A percentile compares a stretch with the other conserved stretches of the same genome.
phyloP scores from a whole-genome alignment of 2,888 invertebrate species.

The Ormia ochracea region DNA sequence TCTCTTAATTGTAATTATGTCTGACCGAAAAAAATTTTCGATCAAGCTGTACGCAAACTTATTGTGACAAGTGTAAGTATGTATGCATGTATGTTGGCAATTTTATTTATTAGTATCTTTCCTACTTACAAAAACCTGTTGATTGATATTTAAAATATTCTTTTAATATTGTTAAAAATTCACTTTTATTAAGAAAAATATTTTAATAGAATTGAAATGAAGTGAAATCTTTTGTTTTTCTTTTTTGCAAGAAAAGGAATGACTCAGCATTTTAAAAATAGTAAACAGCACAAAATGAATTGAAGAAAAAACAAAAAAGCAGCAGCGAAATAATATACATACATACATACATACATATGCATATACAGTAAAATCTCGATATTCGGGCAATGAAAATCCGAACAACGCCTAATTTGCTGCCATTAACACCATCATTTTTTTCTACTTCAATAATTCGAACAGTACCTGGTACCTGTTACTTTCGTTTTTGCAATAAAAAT shows the following conservation, averaged over 20 bases:
- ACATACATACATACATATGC: not conserved
- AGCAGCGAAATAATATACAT: not conserved
- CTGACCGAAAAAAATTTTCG: too few species aligned
- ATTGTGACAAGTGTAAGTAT: too few species aligned
- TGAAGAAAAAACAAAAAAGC: not conserved
- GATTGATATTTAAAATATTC: slow-evolving; percentile 23
- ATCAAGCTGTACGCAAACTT: too few species aligned
- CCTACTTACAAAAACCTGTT: slow-evolving; percentile 47
- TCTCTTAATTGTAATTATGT: too few species aligned
- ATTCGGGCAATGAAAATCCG: too few species aligned
- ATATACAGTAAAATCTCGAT: too few species aligned
- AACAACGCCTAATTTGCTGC: too few species aligned
- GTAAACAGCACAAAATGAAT: slow-evolving; percentile 71
- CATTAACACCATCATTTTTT: too few species aligned
- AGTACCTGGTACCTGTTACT: too few species aligned
- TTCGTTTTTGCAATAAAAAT: too few species aligned
- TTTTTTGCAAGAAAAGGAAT: slow-evolving; percentile 59
- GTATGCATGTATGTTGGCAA: not conserved
- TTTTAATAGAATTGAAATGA: slow-evolving; percentile 27
- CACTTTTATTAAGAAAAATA: slow-evolving; percentile 53
- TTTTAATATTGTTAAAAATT: slow-evolving; percentile 18
- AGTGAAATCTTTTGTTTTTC: slow-evolving; percentile 26
- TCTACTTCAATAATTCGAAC: too few species aligned
- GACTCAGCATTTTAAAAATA: slow-evolving; percentile 78
- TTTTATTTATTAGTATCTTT: not conserved